Base-by-base conservation (phyloP, 2,888 invertebrate species). In the Scaptomyza flava region DNA sequence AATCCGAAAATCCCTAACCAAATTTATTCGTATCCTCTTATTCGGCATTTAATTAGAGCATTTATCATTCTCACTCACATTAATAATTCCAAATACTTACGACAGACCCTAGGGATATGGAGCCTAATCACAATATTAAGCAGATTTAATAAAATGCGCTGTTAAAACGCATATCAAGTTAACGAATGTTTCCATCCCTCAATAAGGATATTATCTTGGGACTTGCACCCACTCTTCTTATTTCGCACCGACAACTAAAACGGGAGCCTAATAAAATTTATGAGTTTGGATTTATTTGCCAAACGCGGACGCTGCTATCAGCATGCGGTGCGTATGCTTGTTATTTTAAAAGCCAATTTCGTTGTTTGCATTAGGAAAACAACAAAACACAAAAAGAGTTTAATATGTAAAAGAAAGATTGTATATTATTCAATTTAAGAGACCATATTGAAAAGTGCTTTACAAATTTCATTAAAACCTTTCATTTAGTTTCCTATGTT, bases 61-160 rank as follows among this genome's bases (percentile, higher is more conserved):
- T 31, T 50, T 41, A 36, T 51, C 31, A 36, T 41, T 38, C 20
- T 30, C 12, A 8, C 30, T 8, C 14, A 8, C 51, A 56, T 60
- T 27, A 53, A 63, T 74, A 68, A 46, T 74, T 54, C 33, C 57
- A 38, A 62, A 42, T 36, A n/a, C 30, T 50, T 12, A 31, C 14
- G 23, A 20, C 30, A 31, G 17, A 20, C 31, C 27, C 2, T 2
- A 14, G 20, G 31, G 31, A 27, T 6, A 12, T 20, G 14, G 11
- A 53, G 51, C 46, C 61, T 63, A 63, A 78, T 67, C 68, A 62
- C 45, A 67, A 64, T 67, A 53, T 61, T 74, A 58, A 65, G 57
- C 59, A 46, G 42, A 71, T 75, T 67, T 69, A 75, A 79, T 72
- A 75, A 75, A 68, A 75, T 61, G 59, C 50, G 60, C 56, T 41